Base-by-base conservation (phyloP, 1,140 invertebrate genomes). In the Aphidius ervi region DNA sequence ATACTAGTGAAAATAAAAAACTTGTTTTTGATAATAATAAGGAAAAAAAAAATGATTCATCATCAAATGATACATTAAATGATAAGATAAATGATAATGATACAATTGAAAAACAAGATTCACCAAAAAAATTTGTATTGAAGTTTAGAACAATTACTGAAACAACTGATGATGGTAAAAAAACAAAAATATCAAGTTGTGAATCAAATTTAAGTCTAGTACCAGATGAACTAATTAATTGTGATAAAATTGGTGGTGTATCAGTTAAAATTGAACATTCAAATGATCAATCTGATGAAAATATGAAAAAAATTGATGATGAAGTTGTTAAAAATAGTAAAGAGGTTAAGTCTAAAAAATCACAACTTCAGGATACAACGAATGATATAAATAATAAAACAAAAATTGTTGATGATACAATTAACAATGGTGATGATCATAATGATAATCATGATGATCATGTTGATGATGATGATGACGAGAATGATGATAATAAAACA, bases 91-190 rank as follows among this genome's bases (percentile, higher is more conserved):
- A 16, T 16, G 64, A 69, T 0, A 65, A 70, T 7, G 67, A 71
- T 8, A 56, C 45, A 43, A 55, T 0, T 53, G 49, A 53, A 1
- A 68, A 69, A 46, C 65, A 63, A 6, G 72, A 75, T 20, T 53
- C 16, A 53, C 5, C 42, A 1, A 73, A 72, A 37, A 79, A 78
- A 39, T 80, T 80, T 40, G 75, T 81, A 0, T 56, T 80, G 31
- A 81, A 78, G 8, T 80, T 81, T 56, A 71, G 77, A n/a, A 75
- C 77, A 10, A 75, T 77, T 41, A 75, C 80, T 52, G 77, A 80
- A 53, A 79, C 77, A 41, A 79, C 77, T 0, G 73, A 76, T 70
- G 68, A 79, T 49, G 76, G 77, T 2, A 76, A 72, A 53, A 80
- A 79, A 59, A 77, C 73, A 0, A 78, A 80, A 50, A 79, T 78